Conservation (phyloP, 2,113 vertebrate species). For the Argyrosomus japonicus region DNA sequence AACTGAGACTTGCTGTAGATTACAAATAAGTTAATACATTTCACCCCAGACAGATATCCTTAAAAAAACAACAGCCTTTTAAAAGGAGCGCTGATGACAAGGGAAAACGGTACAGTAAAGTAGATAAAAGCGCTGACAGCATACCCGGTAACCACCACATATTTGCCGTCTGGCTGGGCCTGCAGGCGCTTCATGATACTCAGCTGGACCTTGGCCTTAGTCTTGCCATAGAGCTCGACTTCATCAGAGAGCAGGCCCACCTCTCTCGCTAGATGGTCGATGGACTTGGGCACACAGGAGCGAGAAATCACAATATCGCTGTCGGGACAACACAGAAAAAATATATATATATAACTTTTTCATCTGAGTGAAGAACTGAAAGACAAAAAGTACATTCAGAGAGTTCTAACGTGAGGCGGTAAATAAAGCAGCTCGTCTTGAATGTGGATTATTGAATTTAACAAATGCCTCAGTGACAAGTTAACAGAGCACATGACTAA, state of each 20-base stretch:
- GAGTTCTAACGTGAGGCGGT: neutral
- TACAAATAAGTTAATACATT: neutral
- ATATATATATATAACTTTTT: neutral
- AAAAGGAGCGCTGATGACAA: neutral
- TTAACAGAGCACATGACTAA: neutral
- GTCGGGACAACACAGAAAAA: constrained; percentile 19
- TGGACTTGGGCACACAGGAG: constrained; percentile 89
- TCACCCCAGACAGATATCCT: neutral
- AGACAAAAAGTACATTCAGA: neutral
- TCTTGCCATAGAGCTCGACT: constrained; percentile 93
- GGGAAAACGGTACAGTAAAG: neutral
- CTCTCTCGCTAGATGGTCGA: constrained; percentile 88
- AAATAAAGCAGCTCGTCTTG: neutral
- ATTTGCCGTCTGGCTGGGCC: constrained; percentile 92
- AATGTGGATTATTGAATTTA: neutral
- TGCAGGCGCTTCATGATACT: constrained; percentile 88
- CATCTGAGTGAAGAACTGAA: neutral
- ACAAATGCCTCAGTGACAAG: neutral
- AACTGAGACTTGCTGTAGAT: neutral
- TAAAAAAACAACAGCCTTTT: too few species aligned
- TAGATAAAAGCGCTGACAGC: constrained; percentile 19
- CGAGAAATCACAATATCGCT: constrained; percentile 96
- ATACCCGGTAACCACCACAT: constrained; percentile 96
- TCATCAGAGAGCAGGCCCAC: constrained; percentile 92
- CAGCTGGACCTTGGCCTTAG: constrained; percentile 95